Evolutionary conservation across 2,888 invertebrate species (phyloP).

Genomic region (Drosophila paranaensis): DNA sequence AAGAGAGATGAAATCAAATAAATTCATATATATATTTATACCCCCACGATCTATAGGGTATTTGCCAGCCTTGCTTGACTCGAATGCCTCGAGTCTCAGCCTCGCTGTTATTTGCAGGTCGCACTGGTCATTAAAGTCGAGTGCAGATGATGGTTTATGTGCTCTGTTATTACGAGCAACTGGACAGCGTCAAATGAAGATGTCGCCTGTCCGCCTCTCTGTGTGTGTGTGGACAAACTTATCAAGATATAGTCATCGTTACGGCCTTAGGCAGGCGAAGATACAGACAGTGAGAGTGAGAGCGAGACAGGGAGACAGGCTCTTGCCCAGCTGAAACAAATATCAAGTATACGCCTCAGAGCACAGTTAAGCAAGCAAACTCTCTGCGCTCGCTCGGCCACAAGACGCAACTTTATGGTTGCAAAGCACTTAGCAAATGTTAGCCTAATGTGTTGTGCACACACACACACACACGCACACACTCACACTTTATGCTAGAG

Average conservation of each 20-base stretch:
- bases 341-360: slow-evolving; percentile 53
- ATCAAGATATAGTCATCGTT: slow-evolving; percentile 31
- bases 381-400: slow-evolving; percentile 8
- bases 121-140: slow-evolving; percentile 41
- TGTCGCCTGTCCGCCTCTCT: slow-evolving; percentile 23
- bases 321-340: slow-evolving; percentile 29
- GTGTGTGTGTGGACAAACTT: slow-evolving; percentile 28
- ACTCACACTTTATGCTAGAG: slow-evolving; percentile 15
- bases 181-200: slow-evolving; percentile 40
- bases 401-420: slow-evolving; percentile 40
- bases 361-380: slow-evolving; percentile 1
- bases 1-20: not conserved
- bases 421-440: slow-evolving; percentile 45
- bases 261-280: not conserved
- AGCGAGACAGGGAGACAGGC: not conserved
- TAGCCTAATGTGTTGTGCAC: slow-evolving; percentile 42
- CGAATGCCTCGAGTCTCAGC: too few relatives aligned
- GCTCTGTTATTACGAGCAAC: slow-evolving; percentile 17
- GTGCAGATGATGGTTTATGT: slow-evolving; percentile 55
- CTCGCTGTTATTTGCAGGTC: slow-evolving; percentile 32
- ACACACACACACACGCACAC: slow-evolving; percentile 1
- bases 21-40: not conserved
- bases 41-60: not conserved
- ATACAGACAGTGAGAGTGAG: too few relatives aligned
- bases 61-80: not conserved